phyloP scores from a whole-genome alignment of 53 echinoderm and acorn worm genomes.

The Echinometra lucunter region DNA sequence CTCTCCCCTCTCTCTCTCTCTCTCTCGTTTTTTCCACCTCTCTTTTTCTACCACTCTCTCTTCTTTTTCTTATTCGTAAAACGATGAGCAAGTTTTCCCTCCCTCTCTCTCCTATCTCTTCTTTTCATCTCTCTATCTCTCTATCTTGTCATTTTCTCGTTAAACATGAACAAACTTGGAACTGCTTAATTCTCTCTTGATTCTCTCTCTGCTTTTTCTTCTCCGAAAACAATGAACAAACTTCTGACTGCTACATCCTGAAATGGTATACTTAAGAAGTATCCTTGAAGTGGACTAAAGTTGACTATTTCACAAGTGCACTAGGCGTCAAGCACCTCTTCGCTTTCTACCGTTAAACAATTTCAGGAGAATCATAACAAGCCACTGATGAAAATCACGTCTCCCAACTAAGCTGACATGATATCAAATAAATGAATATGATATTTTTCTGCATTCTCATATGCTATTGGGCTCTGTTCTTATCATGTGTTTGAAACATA shows the following conservation, averaged over 20 bases:
- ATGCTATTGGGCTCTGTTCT: too few species aligned
- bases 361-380: background rate
- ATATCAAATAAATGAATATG: background rate
- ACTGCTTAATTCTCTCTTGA: too few species aligned
- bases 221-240: background rate
- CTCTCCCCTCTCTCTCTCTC: background rate
- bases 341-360: background rate
- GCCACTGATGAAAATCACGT: background rate
- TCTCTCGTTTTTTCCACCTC: too few species aligned
- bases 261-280: background rate
- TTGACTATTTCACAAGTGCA: background rate
- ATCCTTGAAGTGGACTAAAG: background rate
- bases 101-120: background rate
- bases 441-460: too few species aligned
- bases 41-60: background rate
- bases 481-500: too few species aligned
- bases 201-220: background rate
- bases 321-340: background rate
- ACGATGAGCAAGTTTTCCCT: background rate
- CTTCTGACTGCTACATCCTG: slow-evolving; percentile 3
- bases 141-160: background rate
- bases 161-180: too few species aligned
- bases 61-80: background rate
- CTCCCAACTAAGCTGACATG: background rate
- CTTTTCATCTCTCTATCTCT: background rate